Percentiles rank a stretch among this genome's conserved stretches.
Conservation (phyloP, 1,140 invertebrate genomes). For the Tetragnatha versicolor region DNA sequence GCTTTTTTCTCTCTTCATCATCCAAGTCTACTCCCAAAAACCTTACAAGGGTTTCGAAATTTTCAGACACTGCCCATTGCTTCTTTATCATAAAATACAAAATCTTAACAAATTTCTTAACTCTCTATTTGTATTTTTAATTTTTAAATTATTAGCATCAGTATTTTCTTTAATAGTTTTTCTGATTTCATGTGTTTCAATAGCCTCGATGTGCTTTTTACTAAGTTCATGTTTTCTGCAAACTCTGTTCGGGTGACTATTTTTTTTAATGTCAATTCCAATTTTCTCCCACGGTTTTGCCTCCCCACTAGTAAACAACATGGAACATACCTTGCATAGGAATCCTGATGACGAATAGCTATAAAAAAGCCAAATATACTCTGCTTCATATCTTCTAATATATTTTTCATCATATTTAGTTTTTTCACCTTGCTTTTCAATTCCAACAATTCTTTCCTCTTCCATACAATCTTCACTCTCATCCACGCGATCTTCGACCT, state of each 20-base stretch:
- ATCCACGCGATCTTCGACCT: too few species aligned
- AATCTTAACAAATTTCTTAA: neutral
- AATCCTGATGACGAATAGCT: neutral
- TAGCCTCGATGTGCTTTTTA: neutral
- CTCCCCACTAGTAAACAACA: neutral
- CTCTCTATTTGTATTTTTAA: neutral
- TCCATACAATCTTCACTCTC: too few species aligned
- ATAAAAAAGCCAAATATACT: neutral
- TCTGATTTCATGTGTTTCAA: neutral
- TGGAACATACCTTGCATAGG: neutral
- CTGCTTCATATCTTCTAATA: too few species aligned
- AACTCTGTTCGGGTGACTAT: neutral
- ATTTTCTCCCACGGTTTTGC: neutral
- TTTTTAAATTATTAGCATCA: neutral
- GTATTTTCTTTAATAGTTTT: neutral
- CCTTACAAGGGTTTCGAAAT: neutral
- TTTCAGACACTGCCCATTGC: neutral
- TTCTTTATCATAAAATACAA: slow-evolving; percentile 2
- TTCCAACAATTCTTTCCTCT: too few species aligned
- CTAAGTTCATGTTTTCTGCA: neutral
- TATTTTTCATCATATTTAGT: too few species aligned
- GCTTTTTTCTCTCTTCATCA: neutral
- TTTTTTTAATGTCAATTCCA: neutral
- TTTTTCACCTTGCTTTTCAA: too few species aligned
- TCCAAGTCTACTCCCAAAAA: neutral